Percentiles rank a stretch among this genome's conserved stretches.
These are phyloP conservation scores for Molothrus ater DNA, from an alignment of 2,797 vertebrate species.

Conservation along the genomic window DNA sequence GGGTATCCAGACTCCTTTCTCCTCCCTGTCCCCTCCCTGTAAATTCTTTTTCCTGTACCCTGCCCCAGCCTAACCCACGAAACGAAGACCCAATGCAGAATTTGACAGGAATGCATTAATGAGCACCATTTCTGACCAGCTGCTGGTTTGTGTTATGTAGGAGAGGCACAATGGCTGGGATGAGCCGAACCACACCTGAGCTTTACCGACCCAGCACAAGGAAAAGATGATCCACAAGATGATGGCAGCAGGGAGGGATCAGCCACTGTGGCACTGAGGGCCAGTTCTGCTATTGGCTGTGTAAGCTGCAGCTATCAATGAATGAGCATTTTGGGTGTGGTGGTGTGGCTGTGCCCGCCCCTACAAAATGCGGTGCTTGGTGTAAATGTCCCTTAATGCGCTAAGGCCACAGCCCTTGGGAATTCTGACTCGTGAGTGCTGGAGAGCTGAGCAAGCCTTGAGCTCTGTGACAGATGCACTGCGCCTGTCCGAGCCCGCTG, in stretches of 20 bases:
- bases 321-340: neutral
- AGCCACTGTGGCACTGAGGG: neutral
- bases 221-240: neutral
- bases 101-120: neutral
- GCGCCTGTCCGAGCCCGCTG: neutral
- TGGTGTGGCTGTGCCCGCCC: neutral
- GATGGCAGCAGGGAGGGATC: neutral
- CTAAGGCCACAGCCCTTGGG: neutral
- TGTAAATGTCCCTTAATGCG: neutral
- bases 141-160: neutral
- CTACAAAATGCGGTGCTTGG: neutral
- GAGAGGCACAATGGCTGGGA: rapidly evolving
- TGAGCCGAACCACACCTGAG: neutral
- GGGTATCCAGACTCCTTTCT: neutral
- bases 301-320: neutral
- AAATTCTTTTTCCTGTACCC: neutral
- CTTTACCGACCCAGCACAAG: neutral
- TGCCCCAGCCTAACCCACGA: neutral
- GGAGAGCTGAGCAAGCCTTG: neutral
- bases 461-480: neutral
- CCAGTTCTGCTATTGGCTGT: neutral
- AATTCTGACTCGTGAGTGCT: neutral
- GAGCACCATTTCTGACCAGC: neutral
- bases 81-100: neutral
- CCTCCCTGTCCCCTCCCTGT: neutral